Conservation (phyloP, 2,888 invertebrate genomes). For the Drosophila prolongata region DNA sequence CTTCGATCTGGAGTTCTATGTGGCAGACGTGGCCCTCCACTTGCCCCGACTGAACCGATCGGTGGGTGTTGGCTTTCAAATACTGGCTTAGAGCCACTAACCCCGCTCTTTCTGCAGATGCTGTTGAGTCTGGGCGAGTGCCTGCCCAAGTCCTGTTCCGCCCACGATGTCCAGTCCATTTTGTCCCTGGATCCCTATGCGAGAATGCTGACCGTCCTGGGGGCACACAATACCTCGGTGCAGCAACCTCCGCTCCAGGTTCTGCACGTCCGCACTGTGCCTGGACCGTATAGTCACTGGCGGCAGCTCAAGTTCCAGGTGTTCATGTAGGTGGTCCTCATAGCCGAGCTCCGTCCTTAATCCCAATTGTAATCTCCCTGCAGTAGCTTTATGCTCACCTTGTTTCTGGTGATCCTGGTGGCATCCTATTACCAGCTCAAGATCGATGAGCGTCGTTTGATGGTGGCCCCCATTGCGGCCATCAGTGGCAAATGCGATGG, state of each 20-base stretch:
- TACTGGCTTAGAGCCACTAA: no score
- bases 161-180: slow-evolving; percentile 85
- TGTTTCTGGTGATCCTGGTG: slow-evolving; percentile 85
- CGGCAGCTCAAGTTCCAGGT: slow-evolving; percentile 88
- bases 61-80: slow-evolving; percentile 56
- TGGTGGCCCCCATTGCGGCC: slow-evolving; percentile 64
- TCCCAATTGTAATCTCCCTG: not conserved
- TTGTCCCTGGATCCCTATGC: slow-evolving; percentile 83
- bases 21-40: slow-evolving; percentile 75
- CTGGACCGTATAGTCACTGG: slow-evolving; percentile 88
- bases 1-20: slow-evolving; percentile 82
- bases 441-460: slow-evolving; percentile 75
- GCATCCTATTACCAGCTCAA: slow-evolving; percentile 88
- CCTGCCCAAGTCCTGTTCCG: slow-evolving; percentile 89
- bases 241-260: slow-evolving; percentile 84
- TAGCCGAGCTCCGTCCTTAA: not conserved
- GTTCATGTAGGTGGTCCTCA: slow-evolving; percentile 86
- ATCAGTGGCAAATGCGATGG: slow-evolving; percentile 78
- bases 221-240: slow-evolving; percentile 52
- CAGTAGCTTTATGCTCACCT: slow-evolving; percentile 76
- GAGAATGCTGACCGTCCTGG: slow-evolving; percentile 70
- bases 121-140: slow-evolving; percentile 90
- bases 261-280: slow-evolving; percentile 88
- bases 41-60: slow-evolving; percentile 71
- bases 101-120: slow-evolving; percentile 81